Evolutionary conservation across 2,888 invertebrate genomes (phyloP).

Genomic region (Eubasilissa splendida): DNA sequence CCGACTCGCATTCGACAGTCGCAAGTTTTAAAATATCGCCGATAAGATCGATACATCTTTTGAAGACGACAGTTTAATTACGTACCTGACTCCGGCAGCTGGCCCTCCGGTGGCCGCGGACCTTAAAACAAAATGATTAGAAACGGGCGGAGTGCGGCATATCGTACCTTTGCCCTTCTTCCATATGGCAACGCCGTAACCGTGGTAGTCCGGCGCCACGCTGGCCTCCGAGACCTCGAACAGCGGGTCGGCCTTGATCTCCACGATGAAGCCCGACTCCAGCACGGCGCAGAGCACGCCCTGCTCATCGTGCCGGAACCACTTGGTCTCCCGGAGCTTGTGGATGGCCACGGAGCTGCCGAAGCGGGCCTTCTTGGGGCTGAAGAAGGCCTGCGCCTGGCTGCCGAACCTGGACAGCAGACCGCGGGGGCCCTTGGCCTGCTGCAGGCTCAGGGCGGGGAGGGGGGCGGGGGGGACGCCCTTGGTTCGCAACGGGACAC

Average conservation of each 20-base stretch:
- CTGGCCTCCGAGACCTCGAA: conserved; percentile 67
- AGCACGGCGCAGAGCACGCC: conserved; percentile 81
- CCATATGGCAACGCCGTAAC: conserved; percentile 82
- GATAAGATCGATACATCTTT: conserved; percentile 43
- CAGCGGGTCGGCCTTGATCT: conserved; percentile 70
- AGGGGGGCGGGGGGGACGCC: conserved; percentile 66
- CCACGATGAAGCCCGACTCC: conserved; percentile 81
- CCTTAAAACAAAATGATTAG: background rate
- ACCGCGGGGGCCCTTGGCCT: conserved; percentile 50
- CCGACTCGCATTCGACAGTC: conserved; percentile 27
- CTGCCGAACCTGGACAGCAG: conserved; percentile 73
- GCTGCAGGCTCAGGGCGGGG: conserved; percentile 45
- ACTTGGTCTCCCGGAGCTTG: conserved; percentile 81
- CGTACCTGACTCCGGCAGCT: conserved; percentile 2
- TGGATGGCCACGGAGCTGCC: conserved; percentile 80
- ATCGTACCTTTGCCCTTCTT: conserved; percentile 79
- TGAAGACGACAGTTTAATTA: conserved; percentile 42
- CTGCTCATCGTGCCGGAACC: conserved; percentile 81
- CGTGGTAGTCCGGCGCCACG: conserved; percentile 71
- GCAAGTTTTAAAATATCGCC: conserved; percentile 42
- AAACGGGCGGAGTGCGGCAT: conserved; percentile 1
- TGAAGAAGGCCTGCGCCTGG: conserved; percentile 72
- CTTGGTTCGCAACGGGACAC: conserved; percentile 51
- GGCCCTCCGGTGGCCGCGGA: background rate
- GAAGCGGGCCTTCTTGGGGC: conserved; percentile 68